Conservation (phyloP, 2,888 invertebrate genomes). For the Brachypalpus laphriformis region DNA sequence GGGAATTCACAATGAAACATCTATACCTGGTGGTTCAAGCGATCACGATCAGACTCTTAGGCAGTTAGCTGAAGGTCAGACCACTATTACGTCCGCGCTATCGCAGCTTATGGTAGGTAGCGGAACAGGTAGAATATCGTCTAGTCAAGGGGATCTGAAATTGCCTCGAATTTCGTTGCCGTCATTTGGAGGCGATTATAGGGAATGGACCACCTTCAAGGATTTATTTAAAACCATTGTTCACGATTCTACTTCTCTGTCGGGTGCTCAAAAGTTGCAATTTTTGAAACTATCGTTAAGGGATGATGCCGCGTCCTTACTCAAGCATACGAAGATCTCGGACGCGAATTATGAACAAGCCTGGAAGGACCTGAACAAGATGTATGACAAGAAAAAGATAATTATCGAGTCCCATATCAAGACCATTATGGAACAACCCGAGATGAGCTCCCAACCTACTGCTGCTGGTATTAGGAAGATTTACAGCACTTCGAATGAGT, state of each 20-base stretch:
- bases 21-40: background rate
- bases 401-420: too few relatives aligned
- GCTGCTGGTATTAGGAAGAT: too few relatives aligned
- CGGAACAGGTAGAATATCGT: background rate
- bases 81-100: background rate
- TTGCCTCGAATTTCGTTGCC: background rate
- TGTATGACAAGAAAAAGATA: too few relatives aligned
- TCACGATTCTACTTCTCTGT: background rate
- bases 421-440: too few relatives aligned
- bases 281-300: background rate
- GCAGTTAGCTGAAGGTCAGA: background rate
- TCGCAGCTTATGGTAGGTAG: background rate
- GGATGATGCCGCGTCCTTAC: too few relatives aligned
- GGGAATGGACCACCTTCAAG: constrained; percentile 10
- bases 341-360: too few relatives aligned
- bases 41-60: background rate
- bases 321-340: too few relatives aligned
- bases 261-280: too few relatives aligned
- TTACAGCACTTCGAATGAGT: too few relatives aligned
- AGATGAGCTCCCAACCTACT: too few relatives aligned
- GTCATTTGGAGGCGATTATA: constrained; percentile 1
- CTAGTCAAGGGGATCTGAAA: background rate
- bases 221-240: constrained; percentile 5
- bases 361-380: too few relatives aligned
- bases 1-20: background rate